Evolutionary conservation across 1,140 invertebrate genomes (phyloP).

Genomic region (Gyrodactylus bullatarudis): DNA sequence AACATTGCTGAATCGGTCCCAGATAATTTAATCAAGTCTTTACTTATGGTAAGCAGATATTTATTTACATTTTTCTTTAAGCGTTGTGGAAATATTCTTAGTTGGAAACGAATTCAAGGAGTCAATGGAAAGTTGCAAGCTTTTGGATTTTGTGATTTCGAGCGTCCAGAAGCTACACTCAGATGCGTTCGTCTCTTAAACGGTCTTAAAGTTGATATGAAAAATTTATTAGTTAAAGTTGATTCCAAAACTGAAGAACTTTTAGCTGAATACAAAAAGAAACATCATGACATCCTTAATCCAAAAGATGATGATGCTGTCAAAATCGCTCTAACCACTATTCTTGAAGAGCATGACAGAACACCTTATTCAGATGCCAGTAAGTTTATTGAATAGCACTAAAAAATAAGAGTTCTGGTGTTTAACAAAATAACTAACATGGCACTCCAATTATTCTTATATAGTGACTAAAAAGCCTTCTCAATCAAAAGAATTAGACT

Average conservation of each 20-base stretch:
- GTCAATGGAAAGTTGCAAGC: conserved; percentile 31
- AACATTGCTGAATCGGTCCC: conserved; percentile 81
- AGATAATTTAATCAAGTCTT: conserved; percentile 47
- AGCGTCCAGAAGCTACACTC: conserved; percentile 60
- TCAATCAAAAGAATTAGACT: conserved; percentile 7
- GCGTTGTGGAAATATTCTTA: conserved; percentile 50
- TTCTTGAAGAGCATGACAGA: neutral
- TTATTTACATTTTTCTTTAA: conserved; percentile 11
- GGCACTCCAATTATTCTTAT: neutral
- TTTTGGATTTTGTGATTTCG: conserved; percentile 92
- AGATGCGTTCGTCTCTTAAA: conserved; percentile 66
- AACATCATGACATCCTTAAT: conserved; percentile 9
- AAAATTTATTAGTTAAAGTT: conserved; percentile 71
- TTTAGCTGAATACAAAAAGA: conserved; percentile 45
- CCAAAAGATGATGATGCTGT: neutral
- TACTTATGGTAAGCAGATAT: conserved; percentile 8
- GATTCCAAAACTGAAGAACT: conserved; percentile 79
- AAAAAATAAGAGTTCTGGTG: neutral
- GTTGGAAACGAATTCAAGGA: conserved; percentile 78
- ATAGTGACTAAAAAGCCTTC: neutral
- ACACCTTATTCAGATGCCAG: neutral
- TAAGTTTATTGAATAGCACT: neutral
- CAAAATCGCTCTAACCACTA: neutral
- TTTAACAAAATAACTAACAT: too few species aligned
- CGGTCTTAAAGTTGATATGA: conserved; percentile 62